Base-by-base conservation (phyloP, 2,888 invertebrate species). In the Buathra laborator region DNA sequence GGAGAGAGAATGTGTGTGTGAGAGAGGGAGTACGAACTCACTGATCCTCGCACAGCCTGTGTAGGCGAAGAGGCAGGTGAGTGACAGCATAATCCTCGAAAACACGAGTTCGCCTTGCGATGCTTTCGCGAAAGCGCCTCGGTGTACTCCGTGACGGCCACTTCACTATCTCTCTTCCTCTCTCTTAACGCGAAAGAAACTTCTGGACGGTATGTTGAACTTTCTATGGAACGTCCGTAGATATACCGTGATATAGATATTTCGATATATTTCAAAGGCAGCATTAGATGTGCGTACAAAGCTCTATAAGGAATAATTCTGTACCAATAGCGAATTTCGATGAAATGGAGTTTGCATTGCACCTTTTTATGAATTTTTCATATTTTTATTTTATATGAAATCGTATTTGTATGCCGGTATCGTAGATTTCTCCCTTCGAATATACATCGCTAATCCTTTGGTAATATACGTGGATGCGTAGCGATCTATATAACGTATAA, bases 71-170 rank as follows among this genome's bases (percentile, higher is more conserved):
- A 77, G 71, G 56, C 80, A 84, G 80, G 32, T 77, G 80, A 81
- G 84, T 80, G 80, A 84, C 80, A 80, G 80, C 51, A 81, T 84
- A 84, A 84, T 84, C 84, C 80, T 80, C 71, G 80, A 81, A 80
- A 84, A 84, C 71, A 80, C 80, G 76, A 80, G 76, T 72, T 76
- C 43, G n/a, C 70, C 48, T 71, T 44, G 71, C 76, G 32, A 80
- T 80, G 75, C 71, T 43, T 76, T 46, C 48, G 71, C 59, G 44
- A 67, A 80, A 84, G 80, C 62, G 62, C 37, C 71, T 67, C 66
- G 44, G 19, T 59, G 62, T 83, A 67, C 67, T 46, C 68, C 78
- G 68, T 79, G 78, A 83, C 74, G 62, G 62, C 78, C 83, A 51
- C 72, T 72, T 79, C 68, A 78, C 78, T 56, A 53, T 77, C 44